Percentiles rank a stretch among this genome's conserved stretches.
phyloP scores from a whole-genome alignment of 2,113 vertebrate genomes.

The Cebus imitator region DNA sequence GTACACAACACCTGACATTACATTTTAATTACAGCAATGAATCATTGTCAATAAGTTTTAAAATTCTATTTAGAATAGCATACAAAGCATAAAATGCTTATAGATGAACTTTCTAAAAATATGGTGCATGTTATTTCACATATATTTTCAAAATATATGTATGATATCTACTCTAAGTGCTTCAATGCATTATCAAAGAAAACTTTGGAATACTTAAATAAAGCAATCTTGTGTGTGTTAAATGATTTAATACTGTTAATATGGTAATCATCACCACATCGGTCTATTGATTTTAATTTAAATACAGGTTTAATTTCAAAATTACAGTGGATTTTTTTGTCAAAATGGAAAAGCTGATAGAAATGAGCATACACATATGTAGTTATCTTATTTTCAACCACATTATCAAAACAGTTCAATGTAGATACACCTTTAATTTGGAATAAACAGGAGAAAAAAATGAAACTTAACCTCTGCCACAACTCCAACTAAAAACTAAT shows the following conservation, averaged over 20 bases:
- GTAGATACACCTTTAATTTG: background rate
- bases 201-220: background rate
- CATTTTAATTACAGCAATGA: background rate
- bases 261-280: background rate
- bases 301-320: background rate
- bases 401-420: background rate
- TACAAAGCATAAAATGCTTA: background rate
- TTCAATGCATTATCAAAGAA: background rate
- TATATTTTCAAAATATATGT: background rate
- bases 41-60: background rate
- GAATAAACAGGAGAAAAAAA: background rate
- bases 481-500: too few relatives aligned
- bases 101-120: background rate
- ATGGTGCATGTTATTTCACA: background rate
- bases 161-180: background rate
- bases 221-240: too few relatives aligned
- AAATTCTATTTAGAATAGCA: background rate
- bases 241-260: too few relatives aligned
- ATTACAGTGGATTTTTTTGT: background rate
- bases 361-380: background rate
- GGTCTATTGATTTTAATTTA: background rate
- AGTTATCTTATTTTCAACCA: background rate
- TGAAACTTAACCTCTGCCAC: background rate
- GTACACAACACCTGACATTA: background rate
- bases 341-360: background rate